Conservation (phyloP, 2,888 invertebrate genomes). For the Selenia dentaria region DNA sequence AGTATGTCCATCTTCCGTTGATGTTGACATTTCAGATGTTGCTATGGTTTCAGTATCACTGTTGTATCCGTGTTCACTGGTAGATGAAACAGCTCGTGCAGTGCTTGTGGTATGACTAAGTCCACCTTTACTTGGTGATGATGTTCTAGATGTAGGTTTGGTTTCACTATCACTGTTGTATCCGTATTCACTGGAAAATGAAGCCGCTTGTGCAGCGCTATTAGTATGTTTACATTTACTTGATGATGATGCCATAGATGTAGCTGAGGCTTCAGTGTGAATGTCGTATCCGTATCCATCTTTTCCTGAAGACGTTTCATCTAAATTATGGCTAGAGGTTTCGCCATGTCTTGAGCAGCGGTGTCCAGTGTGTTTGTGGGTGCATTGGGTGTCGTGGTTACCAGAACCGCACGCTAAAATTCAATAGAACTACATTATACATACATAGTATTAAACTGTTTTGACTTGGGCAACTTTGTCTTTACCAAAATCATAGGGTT, state of each 20-base stretch:
- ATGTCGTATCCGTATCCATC: too few relatives aligned
- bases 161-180: neutral
- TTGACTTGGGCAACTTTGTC: too few relatives aligned
- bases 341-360: neutral
- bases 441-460: too few relatives aligned
- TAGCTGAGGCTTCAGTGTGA: too few relatives aligned
- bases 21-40: neutral
- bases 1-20: neutral
- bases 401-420: neutral
- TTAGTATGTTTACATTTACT: neutral
- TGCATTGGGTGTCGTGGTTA: neutral
- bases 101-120: neutral
- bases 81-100: neutral
- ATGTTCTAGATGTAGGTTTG: neutral
- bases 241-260: neutral
- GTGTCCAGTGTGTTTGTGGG: neutral
- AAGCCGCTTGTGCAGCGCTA: neutral
- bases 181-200: neutral
- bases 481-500: too few relatives aligned
- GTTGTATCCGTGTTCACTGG: neutral
- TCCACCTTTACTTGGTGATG: neutral
- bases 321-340: too few relatives aligned
- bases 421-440: too few relatives aligned
- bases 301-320: neutral
- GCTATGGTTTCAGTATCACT: neutral